phyloP scores from a whole-genome alignment of 1,140 invertebrate genomes.

The Cylas formicarius region DNA sequence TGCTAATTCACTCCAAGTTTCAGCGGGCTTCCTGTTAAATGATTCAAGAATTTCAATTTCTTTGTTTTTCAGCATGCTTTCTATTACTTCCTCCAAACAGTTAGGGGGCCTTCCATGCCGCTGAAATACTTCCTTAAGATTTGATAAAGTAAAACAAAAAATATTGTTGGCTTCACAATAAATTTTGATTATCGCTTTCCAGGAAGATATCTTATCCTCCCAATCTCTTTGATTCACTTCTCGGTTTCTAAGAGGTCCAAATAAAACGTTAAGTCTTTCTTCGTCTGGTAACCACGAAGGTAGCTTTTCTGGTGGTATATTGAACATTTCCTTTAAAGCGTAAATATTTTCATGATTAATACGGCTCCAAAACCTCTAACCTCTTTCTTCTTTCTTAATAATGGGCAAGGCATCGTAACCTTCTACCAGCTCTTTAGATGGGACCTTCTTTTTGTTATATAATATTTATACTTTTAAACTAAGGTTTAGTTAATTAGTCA shows the following conservation, averaged over 20 bases:
- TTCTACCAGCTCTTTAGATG: no score
- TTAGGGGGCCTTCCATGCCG: constrained; percentile 41
- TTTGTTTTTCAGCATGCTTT: constrained; percentile 38
- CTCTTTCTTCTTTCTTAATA: no score
- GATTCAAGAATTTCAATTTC: constrained; percentile 32
- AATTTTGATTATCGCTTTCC: constrained; percentile 42
- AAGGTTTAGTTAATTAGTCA: no score
- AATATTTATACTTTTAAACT: no score
- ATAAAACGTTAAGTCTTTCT: constrained; percentile 44
- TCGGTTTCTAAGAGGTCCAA: constrained; percentile 42
- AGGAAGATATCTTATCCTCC: constrained; percentile 47
- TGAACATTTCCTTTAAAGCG: no score
- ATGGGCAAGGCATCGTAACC: no score
- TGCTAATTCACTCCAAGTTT: constrained; percentile 37
- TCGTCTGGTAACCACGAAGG: constrained; percentile 45
- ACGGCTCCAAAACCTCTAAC: no score
- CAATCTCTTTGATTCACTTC: constrained; percentile 46
- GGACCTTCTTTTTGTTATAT: no score
- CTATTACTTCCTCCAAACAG: constrained; percentile 40
- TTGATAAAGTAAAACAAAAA: constrained; percentile 35
- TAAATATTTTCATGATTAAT: no score
- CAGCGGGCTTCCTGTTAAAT: constrained; percentile 29
- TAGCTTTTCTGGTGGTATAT: constrained; percentile 33
- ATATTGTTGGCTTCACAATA: constrained; percentile 40
- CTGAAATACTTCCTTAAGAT: constrained; percentile 40